Base-by-base conservation (phyloP, 2,797 vertebrate genomes). In the Arrhamphus sclerolepis region DNA sequence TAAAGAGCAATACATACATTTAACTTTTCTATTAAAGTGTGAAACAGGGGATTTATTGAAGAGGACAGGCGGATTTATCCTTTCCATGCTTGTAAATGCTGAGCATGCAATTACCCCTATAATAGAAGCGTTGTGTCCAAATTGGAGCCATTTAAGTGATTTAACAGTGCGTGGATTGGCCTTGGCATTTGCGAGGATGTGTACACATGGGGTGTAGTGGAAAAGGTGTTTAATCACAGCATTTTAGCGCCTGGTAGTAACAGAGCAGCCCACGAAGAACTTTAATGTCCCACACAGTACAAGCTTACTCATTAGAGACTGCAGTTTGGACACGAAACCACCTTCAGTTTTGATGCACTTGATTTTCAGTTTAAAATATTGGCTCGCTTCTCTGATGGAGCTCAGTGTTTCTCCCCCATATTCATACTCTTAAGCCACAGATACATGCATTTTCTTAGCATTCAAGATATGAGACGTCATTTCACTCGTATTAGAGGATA, bases 101-200 rank as follows among this genome's bases (percentile, higher is more conserved):
- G 92, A 93, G 92, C 91, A 87, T 92, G 92, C 92, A 93, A 92
- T 93, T 92, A 92, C 89, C 90, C 91, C 89, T 92, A 90, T 92
- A 93, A 93, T 93, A 89, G 91, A 92, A 87, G 80, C 78, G 91
- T 93, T 93, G 92, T 93, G 91, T 93, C 92, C 90, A 93, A 93
- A 93, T 93, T 93, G 92, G 89, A 90, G 88, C 91, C 91, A 92
- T 94, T 94, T 93, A 91, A 92, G 91, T 94, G 93, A 93, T 94
- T 94, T 93, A 94, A 92, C 91, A 89, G 90, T 88, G 89, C 81
- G 64, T 90, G 91, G 92, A 93, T 93, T 92, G 91, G 91, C 79
- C 82, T 84, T 94, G 92, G 91, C 92, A 93, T 94, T 94, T 93
- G 91, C 84, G 75, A 91, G 92, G 87, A 92, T 91, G 87, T 91